Conservation (phyloP, 2,888 invertebrate species). For the Phortica okadai region DNA sequence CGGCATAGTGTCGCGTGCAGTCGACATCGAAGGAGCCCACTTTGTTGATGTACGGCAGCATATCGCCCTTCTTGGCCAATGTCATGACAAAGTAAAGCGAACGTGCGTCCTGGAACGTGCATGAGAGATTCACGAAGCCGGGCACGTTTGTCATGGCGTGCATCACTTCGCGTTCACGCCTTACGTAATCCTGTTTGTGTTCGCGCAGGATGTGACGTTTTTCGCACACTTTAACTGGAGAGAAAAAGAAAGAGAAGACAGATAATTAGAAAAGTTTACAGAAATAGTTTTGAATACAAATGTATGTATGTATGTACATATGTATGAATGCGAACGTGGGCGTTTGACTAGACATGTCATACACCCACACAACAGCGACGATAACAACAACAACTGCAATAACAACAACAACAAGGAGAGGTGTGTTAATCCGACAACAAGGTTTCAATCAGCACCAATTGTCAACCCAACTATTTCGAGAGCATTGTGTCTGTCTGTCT, state of each 20-base stretch:
- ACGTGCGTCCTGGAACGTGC: slow-evolving; percentile 96
- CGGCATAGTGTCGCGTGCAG: slow-evolving; percentile 94
- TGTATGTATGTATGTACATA: not conserved
- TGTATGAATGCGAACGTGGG: not conserved
- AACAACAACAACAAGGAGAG: not conserved
- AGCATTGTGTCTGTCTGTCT: not conserved
- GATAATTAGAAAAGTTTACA: not conserved
- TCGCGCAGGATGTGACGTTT: slow-evolving; percentile 95
- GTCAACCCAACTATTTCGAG: not conserved
- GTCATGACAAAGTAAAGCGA: slow-evolving; percentile 96
- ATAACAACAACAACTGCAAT: too few species aligned
- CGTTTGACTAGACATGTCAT: slow-evolving; percentile 4
- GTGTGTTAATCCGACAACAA: not conserved
- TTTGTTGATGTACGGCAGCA: slow-evolving; percentile 93
- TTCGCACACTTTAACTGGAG: slow-evolving; percentile 96
- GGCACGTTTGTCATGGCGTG: slow-evolving; percentile 89
- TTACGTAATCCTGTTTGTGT: slow-evolving; percentile 94
- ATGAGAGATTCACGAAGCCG: slow-evolving; percentile 95
- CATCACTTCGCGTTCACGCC: slow-evolving; percentile 95
- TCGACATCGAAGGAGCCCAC: slow-evolving; percentile 92
- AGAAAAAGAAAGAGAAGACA: slow-evolving; percentile 15
- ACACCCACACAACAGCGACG: not conserved
- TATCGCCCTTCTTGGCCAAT: slow-evolving; percentile 96
- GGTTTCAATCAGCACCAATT: not conserved
- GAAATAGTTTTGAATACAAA: not conserved